Conservation (phyloP, 2,797 vertebrate species). For the Sebastes umbrosus region DNA sequence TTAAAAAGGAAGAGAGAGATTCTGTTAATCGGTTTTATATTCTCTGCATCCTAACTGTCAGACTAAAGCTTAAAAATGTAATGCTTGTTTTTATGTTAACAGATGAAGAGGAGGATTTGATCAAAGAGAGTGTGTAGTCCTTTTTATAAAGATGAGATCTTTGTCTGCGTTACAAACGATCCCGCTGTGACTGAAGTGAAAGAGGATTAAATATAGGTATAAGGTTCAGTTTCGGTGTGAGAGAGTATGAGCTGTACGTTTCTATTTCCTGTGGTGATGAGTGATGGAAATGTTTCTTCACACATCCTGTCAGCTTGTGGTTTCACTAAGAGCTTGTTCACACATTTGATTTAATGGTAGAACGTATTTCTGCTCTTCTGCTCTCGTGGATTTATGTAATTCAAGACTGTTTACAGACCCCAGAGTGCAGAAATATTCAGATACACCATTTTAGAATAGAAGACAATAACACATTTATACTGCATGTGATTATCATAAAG, state of each 20-base stretch:
- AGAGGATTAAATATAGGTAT: background rate
- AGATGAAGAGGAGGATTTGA: background rate
- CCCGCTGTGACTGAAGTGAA: background rate
- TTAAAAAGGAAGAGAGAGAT: background rate
- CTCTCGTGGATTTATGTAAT: too few relatives aligned
- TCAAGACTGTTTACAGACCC: too few relatives aligned
- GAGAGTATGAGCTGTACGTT: background rate
- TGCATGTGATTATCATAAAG: too few relatives aligned
- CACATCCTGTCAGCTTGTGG: conserved; percentile 23
- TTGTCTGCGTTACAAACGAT: background rate
- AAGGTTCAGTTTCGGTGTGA: background rate
- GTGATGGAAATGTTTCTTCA: background rate
- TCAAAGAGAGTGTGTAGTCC: background rate
- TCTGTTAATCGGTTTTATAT: background rate
- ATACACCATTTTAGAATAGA: too few relatives aligned
- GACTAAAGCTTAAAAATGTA: background rate
- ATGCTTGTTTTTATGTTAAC: background rate
- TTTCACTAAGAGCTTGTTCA: background rate
- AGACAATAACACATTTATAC: too few relatives aligned
- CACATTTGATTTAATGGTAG: background rate
- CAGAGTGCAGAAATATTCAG: too few relatives aligned
- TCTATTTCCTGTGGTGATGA: conserved; percentile 5
- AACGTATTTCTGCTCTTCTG: background rate
- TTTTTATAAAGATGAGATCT: background rate
- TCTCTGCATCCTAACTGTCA: background rate